phyloP scores from a whole-genome alignment of 2,888 invertebrate species.

The Epinotia demarniana region DNA sequence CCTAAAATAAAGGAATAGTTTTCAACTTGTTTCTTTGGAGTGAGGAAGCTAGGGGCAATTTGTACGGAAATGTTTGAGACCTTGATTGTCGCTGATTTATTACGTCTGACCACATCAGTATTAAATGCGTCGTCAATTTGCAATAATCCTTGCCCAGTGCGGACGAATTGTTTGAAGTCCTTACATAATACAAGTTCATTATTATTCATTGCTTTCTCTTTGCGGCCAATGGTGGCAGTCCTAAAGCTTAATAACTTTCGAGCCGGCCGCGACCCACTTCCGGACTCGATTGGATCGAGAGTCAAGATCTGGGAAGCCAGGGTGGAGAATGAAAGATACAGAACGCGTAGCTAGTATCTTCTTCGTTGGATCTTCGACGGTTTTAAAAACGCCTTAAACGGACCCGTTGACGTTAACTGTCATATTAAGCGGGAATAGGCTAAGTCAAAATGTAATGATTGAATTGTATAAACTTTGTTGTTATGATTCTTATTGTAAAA shows the following conservation, averaged over 20 bases:
- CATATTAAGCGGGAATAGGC: too few species aligned
- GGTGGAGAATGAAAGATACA: not conserved
- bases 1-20: not conserved
- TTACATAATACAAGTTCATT: conserved; percentile 8
- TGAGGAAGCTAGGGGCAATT: not conserved
- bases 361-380: too few species aligned
- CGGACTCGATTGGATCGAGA: not conserved
- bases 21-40: not conserved
- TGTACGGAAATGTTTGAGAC: not conserved
- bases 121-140: not conserved
- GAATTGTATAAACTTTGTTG: too few species aligned
- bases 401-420: too few species aligned
- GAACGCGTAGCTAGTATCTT: too few species aligned
- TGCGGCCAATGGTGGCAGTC: conserved; percentile 13
- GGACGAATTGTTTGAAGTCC: not conserved
- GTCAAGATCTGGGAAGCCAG: not conserved
- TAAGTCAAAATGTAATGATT: too few species aligned
- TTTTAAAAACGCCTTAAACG: too few species aligned
- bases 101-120: not conserved
- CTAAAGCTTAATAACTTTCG: conserved; percentile 16
- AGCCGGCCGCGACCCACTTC: conserved; percentile 15
- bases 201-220: conserved; percentile 27
- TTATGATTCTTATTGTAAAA: too few species aligned
- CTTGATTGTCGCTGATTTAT: not conserved
- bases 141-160: not conserved